Percentiles rank a stretch among this genome's conserved stretches.
phyloP scores from a whole-genome alignment of 53 echinoderm and acorn worm species.

The Luidia sarsii region DNA sequence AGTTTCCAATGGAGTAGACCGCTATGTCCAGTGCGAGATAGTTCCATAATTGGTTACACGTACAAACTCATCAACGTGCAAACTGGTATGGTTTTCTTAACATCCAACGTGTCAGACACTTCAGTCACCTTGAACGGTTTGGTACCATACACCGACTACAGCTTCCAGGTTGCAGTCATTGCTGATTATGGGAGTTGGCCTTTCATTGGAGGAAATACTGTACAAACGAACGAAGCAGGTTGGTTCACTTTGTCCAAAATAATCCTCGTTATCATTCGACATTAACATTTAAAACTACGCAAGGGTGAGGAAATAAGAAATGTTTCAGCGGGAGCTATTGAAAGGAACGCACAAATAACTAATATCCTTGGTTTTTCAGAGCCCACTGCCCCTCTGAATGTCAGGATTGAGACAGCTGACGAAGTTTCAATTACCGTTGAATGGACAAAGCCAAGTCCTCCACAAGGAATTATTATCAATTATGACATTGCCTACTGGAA shows the following conservation, averaged over 20 bases:
- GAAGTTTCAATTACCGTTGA: background rate
- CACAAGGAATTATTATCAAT: background rate
- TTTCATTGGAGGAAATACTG: background rate
- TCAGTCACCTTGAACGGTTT: slow-evolving; percentile 12
- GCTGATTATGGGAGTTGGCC: slow-evolving; percentile 15
- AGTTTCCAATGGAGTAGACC: slow-evolving; percentile 37
- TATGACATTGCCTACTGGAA: slow-evolving; percentile 9
- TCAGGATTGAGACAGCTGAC: background rate
- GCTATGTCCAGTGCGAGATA: slow-evolving; percentile 26
- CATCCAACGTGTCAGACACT: too few species aligned
- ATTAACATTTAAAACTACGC: too few species aligned
- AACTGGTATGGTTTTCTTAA: background rate
- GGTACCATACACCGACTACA: slow-evolving; percentile 55
- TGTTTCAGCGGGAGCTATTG: too few species aligned
- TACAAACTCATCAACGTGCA: slow-evolving; percentile 4
- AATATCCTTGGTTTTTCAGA: background rate
- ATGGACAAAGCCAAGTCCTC: background rate
- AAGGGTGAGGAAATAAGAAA: too few species aligned
- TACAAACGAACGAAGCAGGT: background rate
- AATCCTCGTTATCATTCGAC: too few species aligned
- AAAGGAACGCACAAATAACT: background rate
- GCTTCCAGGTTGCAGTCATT: slow-evolving; percentile 46
- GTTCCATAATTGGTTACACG: slow-evolving; percentile 25
- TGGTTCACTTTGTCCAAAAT: background rate
- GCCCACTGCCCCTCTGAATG: background rate